Evolutionary conservation across 2,888 invertebrate genomes (phyloP), one percentile per base, ranked within the genome.

Genomic region (Pyralis farinalis): DNA sequence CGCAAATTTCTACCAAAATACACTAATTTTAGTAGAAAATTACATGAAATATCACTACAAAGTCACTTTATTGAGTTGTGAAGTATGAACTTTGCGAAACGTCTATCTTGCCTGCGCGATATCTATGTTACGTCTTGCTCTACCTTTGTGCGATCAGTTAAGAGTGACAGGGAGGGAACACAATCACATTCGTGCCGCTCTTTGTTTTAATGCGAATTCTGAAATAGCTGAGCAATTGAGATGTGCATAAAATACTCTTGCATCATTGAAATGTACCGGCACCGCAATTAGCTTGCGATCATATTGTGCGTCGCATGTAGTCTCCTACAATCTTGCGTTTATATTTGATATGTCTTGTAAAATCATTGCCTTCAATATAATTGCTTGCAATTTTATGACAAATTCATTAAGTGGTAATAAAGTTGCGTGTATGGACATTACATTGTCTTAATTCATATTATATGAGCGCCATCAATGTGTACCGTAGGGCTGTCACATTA

Each of bases 271-370:
- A 34, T 35, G 29, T 29, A 36, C 16, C 29, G 28, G 16, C 12
- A 28, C 42, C 38, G 34, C 12, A 8, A 25, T 29, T 32, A 35
- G 41, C 48, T 42, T 47, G 47, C 46, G 36, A 29, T 5, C 25
- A 12, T 36, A 28, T 29, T 28, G 11, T 36, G 35, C 16, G 16
- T 16, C 4, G 16, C 4, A 16, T 16, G 2, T 2, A 3, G 4
- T 16, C 4, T 3, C 16, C 4, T 16, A 2, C 2, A 16, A 16
- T 16, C 3, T 16, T 16, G 16, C 16, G 16, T 16, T n/a, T 16
- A 16, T 2, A 4, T 16, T 16, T 3, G 16, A 4, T 16, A 16
- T 4, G 16, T 16, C 3, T 16, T 16, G 4, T 16, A 16, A 16
- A 16, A n/a, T n/a, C 4, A 16, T 16, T 16, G 16, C 16, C 4